phyloP scores from a whole-genome alignment of 2,797 vertebrate genomes.

The Spheniscus humboldti region DNA sequence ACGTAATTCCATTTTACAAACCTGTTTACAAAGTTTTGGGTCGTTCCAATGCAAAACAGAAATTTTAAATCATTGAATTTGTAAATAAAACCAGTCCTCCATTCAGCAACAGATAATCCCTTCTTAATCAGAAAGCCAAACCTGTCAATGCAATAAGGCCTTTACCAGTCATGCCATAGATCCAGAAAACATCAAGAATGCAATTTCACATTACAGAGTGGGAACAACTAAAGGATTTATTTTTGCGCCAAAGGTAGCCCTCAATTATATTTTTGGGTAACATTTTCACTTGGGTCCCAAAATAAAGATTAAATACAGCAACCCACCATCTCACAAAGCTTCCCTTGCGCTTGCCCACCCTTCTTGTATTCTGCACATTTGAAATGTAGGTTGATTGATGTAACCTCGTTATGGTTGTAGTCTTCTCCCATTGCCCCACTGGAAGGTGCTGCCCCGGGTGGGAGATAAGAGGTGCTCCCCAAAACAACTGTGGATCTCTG shows the following conservation, averaged over 20 bases:
- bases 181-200: neutral
- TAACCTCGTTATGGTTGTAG: accelerated
- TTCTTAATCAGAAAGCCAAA: neutral
- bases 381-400: neutral
- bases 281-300: neutral
- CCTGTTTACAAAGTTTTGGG: neutral
- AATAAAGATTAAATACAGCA: neutral
- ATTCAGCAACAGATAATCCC: neutral
- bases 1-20: neutral
- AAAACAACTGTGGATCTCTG: neutral
- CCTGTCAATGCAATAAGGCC: neutral
- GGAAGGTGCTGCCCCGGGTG: neutral
- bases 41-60: neutral
- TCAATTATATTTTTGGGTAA: neutral
- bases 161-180: neutral
- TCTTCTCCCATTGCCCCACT: neutral
- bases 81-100: neutral
- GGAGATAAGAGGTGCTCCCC: neutral
- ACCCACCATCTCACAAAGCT: neutral
- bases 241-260: neutral
- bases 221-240: neutral
- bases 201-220: neutral
- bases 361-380: neutral
- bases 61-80: neutral
- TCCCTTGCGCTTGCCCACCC: neutral